Evolutionary conservation across 2,797 vertebrate genomes (phyloP), one percentile per base, ranked within the genome.

Genomic region (Hephaestus fuliginosus): DNA sequence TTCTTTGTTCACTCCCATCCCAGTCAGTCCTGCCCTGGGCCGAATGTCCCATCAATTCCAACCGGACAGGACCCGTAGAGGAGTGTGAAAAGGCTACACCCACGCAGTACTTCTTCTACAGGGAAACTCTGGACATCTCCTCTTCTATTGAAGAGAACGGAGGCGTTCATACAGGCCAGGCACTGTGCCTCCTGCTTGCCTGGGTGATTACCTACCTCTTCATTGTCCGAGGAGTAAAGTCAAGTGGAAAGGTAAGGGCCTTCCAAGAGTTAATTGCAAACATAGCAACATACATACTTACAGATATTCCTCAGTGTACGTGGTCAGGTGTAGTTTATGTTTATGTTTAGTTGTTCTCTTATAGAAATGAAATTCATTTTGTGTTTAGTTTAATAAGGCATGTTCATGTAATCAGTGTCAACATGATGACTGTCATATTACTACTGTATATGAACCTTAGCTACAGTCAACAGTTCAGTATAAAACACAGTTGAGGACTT

Each of bases 31-130:
- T 99, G 84, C 98, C 97, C 0, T 99, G 98, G 98, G 94, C 97
- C 0, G 87, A 91, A 14, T 99, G 98, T 67, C 97, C 97, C 0
- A 30, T 97, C 83, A 97, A 96, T 49, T 58, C 60, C 64, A 99
- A 98, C 92, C 88, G 0, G 69, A 97, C 96, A 0, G 95, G 91
- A 72, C 95, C 93, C 0, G 9, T 96, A 14, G 95, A 96, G 82
- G 98, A 99, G 86, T 99, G 98, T 2, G 95, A 95, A 66, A 91
- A 70, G 76, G 95, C 96, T 0, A 94, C 97, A 0, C 77, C 98
- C 33, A 99, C 98, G 0, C 95, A 97, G 91, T 98, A 98, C 88
- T 99, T 99, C 93, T 99, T 98, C 96, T 99, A 97, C 93, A 93
- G 97, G 30, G 93, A 97, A 86, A 99, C 98, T 0, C 95, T 99